A percentile compares a stretch with the other conserved stretches of the same genome.
Evolutionary conservation across 2,113 vertebrate genomes (phyloP).

Genomic region (Polyodon spathula): DNA sequence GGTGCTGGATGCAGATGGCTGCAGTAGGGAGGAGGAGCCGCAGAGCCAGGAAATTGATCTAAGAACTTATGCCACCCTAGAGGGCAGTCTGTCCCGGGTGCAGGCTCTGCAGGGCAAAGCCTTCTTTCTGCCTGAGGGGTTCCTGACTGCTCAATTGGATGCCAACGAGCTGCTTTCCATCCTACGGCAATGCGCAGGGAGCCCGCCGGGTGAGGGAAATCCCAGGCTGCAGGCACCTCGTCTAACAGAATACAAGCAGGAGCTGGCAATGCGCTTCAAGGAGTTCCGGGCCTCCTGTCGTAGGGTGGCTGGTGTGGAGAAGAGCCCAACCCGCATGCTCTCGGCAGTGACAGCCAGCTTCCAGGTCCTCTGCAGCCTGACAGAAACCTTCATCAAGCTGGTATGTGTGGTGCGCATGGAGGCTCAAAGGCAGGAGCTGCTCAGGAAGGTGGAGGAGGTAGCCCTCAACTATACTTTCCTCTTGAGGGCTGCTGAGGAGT

Average conservation of each 20-base stretch:
- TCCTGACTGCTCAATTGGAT: conserved; percentile 84
- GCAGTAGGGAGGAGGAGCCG: conserved; percentile 70
- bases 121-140: conserved; percentile 84
- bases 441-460: conserved; percentile 90
- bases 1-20: conserved; percentile 80
- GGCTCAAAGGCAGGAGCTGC: conserved; percentile 82
- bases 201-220: conserved; percentile 66
- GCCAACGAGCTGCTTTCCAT: conserved; percentile 86
- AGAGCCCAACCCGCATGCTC: conserved; percentile 90
- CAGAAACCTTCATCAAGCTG: conserved; percentile 86
- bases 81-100: conserved; percentile 83
- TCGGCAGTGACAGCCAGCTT: conserved; percentile 87
- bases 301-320: conserved; percentile 84
- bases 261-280: conserved; percentile 86
- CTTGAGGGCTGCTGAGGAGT: conserved; percentile 88
- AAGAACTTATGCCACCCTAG: conserved; percentile 71
- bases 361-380: conserved; percentile 88
- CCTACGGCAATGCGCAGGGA: conserved; percentile 81
- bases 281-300: conserved; percentile 91
- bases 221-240: conserved; percentile 73
- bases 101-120: conserved; percentile 73
- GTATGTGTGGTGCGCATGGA: conserved; percentile 80
- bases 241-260: conserved; percentile 85
- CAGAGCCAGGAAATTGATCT: conserved; percentile 89
- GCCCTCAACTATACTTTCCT: conserved; percentile 94